These are phyloP conservation scores for Henricia sp. DNA, from an alignment of 53 echinoderm and acorn worm species.

Conservation along the genomic window DNA sequence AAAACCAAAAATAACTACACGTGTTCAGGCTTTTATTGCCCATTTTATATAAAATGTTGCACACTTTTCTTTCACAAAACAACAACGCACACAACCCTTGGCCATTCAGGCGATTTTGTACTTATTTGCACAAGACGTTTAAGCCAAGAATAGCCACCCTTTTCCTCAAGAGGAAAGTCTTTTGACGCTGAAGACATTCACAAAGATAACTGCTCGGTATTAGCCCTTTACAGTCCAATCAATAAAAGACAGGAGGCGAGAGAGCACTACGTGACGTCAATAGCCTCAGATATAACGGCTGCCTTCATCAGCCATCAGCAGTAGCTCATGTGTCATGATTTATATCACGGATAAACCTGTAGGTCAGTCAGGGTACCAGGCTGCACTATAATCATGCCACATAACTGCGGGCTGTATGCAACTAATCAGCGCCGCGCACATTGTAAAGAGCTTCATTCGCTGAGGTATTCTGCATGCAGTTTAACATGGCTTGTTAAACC, in stretches of 20 bases:
- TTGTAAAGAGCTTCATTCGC: neutral
- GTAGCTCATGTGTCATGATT: neutral
- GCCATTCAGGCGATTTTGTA: too few relatives aligned
- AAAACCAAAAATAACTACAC: too few relatives aligned
- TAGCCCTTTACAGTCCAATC: conserved; percentile 21
- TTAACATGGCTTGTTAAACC: too few relatives aligned
- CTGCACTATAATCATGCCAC: conserved; percentile 16
- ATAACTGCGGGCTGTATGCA: conserved; percentile 11
- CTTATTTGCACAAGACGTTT: too few relatives aligned
- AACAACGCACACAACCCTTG: too few relatives aligned
- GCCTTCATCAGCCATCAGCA: conserved; percentile 36
- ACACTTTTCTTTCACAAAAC: too few relatives aligned
- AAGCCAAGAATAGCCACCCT: too few relatives aligned
- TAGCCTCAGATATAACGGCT: conserved; percentile 7
- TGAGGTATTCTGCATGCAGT: too few relatives aligned
- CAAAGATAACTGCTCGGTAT: neutral
- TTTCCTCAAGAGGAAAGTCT: too few relatives aligned
- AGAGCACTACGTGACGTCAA: conserved; percentile 17
- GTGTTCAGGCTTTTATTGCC: too few relatives aligned
- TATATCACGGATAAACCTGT: neutral
- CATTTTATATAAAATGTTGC: too few relatives aligned
- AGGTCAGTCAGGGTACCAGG: conserved; percentile 8
- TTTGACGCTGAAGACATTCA: neutral
- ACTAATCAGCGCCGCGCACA: conserved; percentile 3
- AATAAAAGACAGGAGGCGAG: neutral